Evolutionary conservation across 2,797 vertebrate genomes (phyloP), one percentile per base, ranked within the genome.

Genomic region (Epinephelus coioides): DNA sequence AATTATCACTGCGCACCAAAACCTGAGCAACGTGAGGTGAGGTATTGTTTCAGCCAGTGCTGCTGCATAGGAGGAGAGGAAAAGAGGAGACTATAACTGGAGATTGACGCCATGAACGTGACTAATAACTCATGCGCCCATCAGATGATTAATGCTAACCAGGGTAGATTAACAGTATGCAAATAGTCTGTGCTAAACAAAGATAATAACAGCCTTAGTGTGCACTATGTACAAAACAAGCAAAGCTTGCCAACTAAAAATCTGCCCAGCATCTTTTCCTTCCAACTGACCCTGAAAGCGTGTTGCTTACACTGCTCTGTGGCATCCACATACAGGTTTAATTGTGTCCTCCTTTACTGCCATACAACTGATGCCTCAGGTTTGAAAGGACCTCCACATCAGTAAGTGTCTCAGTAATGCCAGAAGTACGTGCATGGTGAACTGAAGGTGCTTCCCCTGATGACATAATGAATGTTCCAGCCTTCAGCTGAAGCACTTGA

Each of bases 11-110:
- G 54, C 10, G 21, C 81, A 70, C 43, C 6, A 47, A 49, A 79
- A 78, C 50, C 53, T 44, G 30, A 46, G 63, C 79, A 78, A 67
- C 3, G 5, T 74, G 63, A 82, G 79, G 55, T 50, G 64, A 72
- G 62, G 44, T 59, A 62, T 78, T 60, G 63, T 60, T 69, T 78
- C 34, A 1, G 69, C 69, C 23, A 21, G 15, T 27, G 59, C 5
- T 47, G 63, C 67, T 70, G 69, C 51, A 76, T 11, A 46, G 40
- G 21, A 63, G 64, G 59, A 65, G 68, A 64, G 34, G 27, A 51
- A 18, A 73, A 70, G 34, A 82, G 27, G 19, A 50, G 27, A 21
- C 23, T 53, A 51, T 49, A 47, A 15, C 27, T 34, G 34, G 57
- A 65, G 56, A 55, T 14, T 14, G 10, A 47, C 7, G 23, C 38